Evolutionary conservation across 2,797 vertebrate genomes (phyloP).

Genomic region (Pantherophis vulpinus): DNA sequence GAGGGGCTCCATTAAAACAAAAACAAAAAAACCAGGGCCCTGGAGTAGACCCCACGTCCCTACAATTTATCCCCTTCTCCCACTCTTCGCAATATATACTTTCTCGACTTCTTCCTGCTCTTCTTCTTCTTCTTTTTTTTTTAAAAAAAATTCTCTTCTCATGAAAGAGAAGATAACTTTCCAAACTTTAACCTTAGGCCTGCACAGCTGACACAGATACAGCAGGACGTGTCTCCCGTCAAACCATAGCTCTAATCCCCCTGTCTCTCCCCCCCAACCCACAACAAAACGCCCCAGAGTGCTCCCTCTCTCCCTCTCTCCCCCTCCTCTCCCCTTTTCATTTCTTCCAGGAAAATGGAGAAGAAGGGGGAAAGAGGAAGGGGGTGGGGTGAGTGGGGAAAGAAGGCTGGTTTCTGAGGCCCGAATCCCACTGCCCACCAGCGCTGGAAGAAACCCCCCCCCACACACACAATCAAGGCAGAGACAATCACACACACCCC

Average conservation of each 20-base stretch:
- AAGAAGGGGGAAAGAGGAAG: not conserved
- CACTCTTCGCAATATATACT: not conserved
- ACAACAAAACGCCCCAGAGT: not conserved
- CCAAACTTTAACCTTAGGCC: not conserved
- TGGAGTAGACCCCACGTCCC: too few relatives aligned
- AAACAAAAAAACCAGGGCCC: not conserved
- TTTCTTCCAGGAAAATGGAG: not conserved
- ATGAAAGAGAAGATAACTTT: not conserved
- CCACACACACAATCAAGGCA: too few relatives aligned
- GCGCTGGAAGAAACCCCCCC: not conserved
- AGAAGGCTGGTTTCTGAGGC: not conserved
- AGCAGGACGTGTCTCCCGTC: not conserved
- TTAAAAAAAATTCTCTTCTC: not conserved
- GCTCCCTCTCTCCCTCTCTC: too few relatives aligned
- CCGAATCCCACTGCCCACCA: not conserved
- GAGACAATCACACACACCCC: too few relatives aligned
- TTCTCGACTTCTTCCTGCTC: not conserved
- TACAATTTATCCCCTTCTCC: not conserved
- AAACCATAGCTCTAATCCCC: not conserved
- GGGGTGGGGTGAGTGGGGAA: not conserved
- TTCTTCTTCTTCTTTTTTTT: too few relatives aligned
- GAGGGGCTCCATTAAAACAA: not conserved
- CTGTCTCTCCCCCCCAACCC: not conserved
- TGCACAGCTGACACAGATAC: not conserved
- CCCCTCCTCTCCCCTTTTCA: not conserved